These are phyloP conservation scores for Triops cancriformis DNA, from an alignment of 1,140 invertebrate species.

Conservation along the genomic window DNA sequence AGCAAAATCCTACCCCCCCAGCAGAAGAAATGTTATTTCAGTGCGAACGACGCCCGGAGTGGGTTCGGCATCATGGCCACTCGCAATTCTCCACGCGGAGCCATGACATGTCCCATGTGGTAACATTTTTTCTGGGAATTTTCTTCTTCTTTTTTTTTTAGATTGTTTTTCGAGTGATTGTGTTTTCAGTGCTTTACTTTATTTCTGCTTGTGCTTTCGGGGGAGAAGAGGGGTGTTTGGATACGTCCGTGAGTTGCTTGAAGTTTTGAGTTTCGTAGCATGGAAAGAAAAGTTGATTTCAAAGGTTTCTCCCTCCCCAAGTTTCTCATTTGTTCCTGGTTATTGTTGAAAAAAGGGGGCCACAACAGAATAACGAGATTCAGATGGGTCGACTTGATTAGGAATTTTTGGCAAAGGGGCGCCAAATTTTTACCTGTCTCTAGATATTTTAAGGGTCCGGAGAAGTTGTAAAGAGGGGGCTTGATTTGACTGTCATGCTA, in stretches of 20 bases:
- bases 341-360: neutral
- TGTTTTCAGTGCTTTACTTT: neutral
- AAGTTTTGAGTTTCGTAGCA: neutral
- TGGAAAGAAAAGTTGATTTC: neutral
- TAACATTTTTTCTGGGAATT: neutral
- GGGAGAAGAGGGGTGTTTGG: no score
- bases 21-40: conserved; percentile 26
- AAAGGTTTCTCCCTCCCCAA: neutral
- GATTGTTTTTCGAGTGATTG: neutral
- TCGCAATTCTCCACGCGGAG: conserved; percentile 4
- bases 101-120: conserved; percentile 12
- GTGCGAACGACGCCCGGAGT: conserved; percentile 24
- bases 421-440: conserved; percentile 13
- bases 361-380: conserved; percentile 2
- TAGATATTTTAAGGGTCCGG: neutral
- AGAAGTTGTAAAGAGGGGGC: conserved; percentile 5
- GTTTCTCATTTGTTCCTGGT: neutral
- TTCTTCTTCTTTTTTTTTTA: no score
- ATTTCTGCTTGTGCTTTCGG: neutral
- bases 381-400: conserved; percentile 13
- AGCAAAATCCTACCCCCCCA: neutral
- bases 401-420: conserved; percentile 12
- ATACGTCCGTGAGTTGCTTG: neutral
- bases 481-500: conserved; percentile 6
- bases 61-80: conserved; percentile 19